phyloP scores from a whole-genome alignment of 2,888 invertebrate species.

The Campaea margaritaria region DNA sequence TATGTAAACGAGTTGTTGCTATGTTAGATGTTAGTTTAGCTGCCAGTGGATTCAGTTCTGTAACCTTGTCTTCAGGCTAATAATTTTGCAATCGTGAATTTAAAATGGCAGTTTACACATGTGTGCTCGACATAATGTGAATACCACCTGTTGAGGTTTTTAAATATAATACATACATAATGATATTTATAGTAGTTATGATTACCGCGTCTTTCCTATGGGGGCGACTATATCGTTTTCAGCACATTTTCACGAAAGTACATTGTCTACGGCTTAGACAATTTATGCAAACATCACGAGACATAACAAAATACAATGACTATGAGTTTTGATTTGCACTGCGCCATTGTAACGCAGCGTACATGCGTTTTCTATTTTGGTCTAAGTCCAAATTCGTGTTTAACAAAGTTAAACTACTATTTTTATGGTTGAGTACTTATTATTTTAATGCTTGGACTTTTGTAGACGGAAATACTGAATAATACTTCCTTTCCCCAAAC shows the following conservation, averaged over 20 bases:
- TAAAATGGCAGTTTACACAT: slow-evolving; percentile 8
- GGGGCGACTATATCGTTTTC: too few relatives aligned
- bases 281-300: too few relatives aligned
- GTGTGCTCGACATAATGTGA: slow-evolving; percentile 20
- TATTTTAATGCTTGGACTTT: too few relatives aligned
- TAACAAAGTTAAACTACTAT: background rate
- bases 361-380: background rate
- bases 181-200: too few relatives aligned
- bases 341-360: slow-evolving; percentile 2
- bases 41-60: too few relatives aligned
- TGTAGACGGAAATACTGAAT: too few relatives aligned
- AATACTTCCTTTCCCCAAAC: too few relatives aligned
- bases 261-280: too few relatives aligned
- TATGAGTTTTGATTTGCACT: background rate
- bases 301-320: background rate
- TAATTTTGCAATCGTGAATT: slow-evolving; percentile 13
- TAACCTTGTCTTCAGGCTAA: slow-evolving; percentile 21
- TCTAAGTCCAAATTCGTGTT: slow-evolving; percentile 9
- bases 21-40: too few relatives aligned
- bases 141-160: slow-evolving; percentile 18
- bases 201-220: background rate
- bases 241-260: too few relatives aligned
- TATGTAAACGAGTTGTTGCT: too few relatives aligned
- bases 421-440: background rate
- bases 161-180: background rate